Evolutionary conservation across 2,888 invertebrate genomes (phyloP), one percentile per base, ranked within the genome.

Genomic region (Lepeophtheirus nordmannii): DNA sequence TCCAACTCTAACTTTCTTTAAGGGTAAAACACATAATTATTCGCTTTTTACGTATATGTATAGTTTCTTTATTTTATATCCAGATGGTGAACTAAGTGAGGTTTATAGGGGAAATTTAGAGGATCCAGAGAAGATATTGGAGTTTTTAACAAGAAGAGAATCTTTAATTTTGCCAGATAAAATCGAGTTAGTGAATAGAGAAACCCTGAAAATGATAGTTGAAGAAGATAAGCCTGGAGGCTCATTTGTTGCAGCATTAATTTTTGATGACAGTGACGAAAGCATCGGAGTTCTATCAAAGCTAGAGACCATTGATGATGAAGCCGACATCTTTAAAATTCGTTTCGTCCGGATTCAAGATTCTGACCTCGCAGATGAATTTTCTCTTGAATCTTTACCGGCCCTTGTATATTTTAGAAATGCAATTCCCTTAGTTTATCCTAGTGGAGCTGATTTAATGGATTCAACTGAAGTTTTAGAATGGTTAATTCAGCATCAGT

Each of bases 271-370:
- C n/a, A 75, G 75, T 67, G 70, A 71, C 12, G 71, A 89, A 69
- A 41, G 23, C 30, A 85, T 86, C 84, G 83, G 85, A 72, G 88
- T 88, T 67, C 80, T 92, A 70, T 83, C 81, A 70, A 91, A 92
- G 77, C 80, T 91, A 71, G 91, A 91, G 77, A 89, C 88, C 77
- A 91, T 92, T 73, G 91, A 91, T 75, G 90, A 91, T 76, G 91
- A 91, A 75, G 89, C 89, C 75, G 90, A 90, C 76, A 86, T 87
- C 72, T 87, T 89, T 73, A 89, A 89, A 69, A 90, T 92, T 71
- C 89, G 90, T 75, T 90, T 91, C 75, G 91, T 91, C 0, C 91
- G 91, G 41, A 92, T 92, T 14, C 91, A 92, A 77, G 92, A 93
- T 73, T 79, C 81, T 7, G 74, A 75, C 1, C 77, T 89, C 67